Evolutionary conservation across 1,140 invertebrate genomes (phyloP), one percentile per base, ranked within the genome.

Genomic region (Spodoptera frugiperda): DNA sequence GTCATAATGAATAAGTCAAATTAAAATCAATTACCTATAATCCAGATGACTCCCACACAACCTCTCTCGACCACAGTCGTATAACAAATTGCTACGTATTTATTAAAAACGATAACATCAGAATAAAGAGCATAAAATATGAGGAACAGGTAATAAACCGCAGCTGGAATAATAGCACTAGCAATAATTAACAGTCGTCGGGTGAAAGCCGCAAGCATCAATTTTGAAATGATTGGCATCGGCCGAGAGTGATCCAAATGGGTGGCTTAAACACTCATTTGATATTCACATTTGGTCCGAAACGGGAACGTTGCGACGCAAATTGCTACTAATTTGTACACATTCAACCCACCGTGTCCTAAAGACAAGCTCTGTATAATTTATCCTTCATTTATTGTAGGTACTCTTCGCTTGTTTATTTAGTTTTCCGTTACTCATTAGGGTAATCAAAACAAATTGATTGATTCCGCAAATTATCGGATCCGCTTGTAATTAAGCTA

Each of bases 211-310:
- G 82, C 89, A 82, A 85, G 84, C 86, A 87, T 90, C 84, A 84
- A 88, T 90, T 90, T 89, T 84, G 84, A 87, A 88, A 88, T 92
- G 84, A 91, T 89, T 90, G 89, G 86, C 88, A 85, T 84, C 78
- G 80, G 81, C 81, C 82, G 87, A 87, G 84, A 90, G 86, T 89
- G 91, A 91, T 91, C 90, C 87, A 88, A 91, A 91, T 90, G 87
- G 85, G 83, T 83, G 81, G 91, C 87, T 91, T 91, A 90, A 91
- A 90, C 82, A 87, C 87, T 91, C 89, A 91, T 93, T 91, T 91
- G 84, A 90, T 91, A 93, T 93, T 91, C 89, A 90, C 86, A 89
- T 90, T 91, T 84, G 84, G 80, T 86, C 57, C 79, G 77, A 86
- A 88, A 85, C 74, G 86, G 80, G 80, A 39, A 75, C 86, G 82